Percentiles rank a stretch among this genome's conserved stretches.
Evolutionary conservation across 2,888 invertebrate genomes (phyloP).

Genomic region (Dicycla oo): DNA sequence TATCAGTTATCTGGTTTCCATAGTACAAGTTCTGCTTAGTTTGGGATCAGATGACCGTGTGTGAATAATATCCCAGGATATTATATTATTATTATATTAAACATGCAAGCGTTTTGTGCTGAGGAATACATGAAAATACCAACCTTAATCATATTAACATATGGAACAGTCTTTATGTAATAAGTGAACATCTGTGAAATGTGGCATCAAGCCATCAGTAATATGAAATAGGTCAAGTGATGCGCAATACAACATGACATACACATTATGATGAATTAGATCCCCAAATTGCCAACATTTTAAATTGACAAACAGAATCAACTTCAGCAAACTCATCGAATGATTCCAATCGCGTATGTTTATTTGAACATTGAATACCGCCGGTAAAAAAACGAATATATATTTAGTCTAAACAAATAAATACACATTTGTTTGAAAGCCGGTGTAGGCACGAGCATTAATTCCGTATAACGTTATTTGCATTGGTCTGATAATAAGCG

Average conservation of each 20-base stretch:
- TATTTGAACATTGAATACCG: slow-evolving; percentile 20
- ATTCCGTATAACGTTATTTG: slow-evolving; percentile 57
- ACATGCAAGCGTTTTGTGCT: not conserved
- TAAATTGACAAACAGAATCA: slow-evolving; percentile 17
- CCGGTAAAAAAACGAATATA: slow-evolving; percentile 31
- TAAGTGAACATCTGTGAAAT: not conserved
- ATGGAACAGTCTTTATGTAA: too few relatives aligned
- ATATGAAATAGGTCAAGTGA: not conserved
- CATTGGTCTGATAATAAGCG: slow-evolving; percentile 60
- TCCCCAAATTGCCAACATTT: not conserved
- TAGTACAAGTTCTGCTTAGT: too few relatives aligned
- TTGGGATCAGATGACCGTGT: too few relatives aligned
- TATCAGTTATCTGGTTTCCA: too few relatives aligned
- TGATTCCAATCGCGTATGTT: slow-evolving; percentile 15
- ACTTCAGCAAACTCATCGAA: slow-evolving; percentile 22
- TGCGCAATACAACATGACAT: too few relatives aligned
- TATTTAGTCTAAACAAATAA: slow-evolving; percentile 47
- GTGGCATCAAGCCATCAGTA: not conserved
- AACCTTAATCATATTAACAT: not conserved
- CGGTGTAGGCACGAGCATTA: slow-evolving; percentile 44
- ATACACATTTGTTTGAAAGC: slow-evolving; percentile 36
- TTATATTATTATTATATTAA: too few relatives aligned
- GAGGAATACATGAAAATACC: not conserved
- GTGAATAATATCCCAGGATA: too few relatives aligned
- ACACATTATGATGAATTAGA: not conserved